Base-by-base conservation (phyloP, 2,888 invertebrate species). In the Dermolepida albohirtum region DNA sequence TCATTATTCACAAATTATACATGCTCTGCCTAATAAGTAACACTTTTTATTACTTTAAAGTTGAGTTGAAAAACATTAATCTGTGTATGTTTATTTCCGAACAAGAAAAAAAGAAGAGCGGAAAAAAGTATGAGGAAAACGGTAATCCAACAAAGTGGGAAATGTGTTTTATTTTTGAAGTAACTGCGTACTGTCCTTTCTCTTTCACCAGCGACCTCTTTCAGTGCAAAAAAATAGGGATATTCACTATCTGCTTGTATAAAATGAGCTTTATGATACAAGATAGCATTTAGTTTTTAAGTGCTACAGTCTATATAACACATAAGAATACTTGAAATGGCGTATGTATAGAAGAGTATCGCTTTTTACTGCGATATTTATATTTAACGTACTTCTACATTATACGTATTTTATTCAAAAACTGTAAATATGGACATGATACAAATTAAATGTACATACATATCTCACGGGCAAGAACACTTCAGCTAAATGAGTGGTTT, bases 121-220 rank as follows among this genome's bases (percentile, higher is more conserved):
- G 17, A 17, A 49, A 49, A 49, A 49, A 49, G 2, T 49, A 22
- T 11, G 22, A 49, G 49, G 17, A 17, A 34, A 49, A 49, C 11
- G 7, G 17, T 22, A 16, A 22, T 6, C 11, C 5, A 17, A 17
- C 11, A 49, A 44, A 49, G 5, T 34, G 49, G 49, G 16, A 49
- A 49, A 17, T 7, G 17, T 17, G 16, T 16, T 49, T 49, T 49
- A 17, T 22, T 16, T 49, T 49, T 22, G 17, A 49, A 49, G 22
- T 22, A 16, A 49, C 17, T 11, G 49, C 17, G 16, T 16, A 49
- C 17, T 16, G 16, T 8, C 16, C 47, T 16, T 16, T 22, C 22
- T 49, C 0, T 22, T 10, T 11, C 49, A 17, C 8, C 16, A 17
- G 17, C 49, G 11, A 16, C 49, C 22, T 17, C 49, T 22, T 17